Base-by-base conservation (phyloP, 2,888 invertebrate genomes). In the Vannuccia rotundouncinata region DNA sequence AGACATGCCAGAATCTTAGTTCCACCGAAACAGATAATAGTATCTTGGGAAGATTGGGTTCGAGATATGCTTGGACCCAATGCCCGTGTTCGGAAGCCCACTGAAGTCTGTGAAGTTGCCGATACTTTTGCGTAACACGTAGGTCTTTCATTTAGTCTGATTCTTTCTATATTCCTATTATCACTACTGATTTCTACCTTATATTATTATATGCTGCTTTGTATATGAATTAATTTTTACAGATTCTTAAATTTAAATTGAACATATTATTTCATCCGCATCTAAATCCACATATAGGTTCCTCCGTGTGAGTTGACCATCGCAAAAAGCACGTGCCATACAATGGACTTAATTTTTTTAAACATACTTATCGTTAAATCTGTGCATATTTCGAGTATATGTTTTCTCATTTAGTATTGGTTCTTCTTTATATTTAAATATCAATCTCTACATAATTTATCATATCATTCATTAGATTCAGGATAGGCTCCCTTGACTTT, bases 21-120 rank as follows among this genome's bases (percentile, higher is more conserved):
- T 28, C 81, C 81, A 31, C 81, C 81, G 1, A 81, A 81, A 31
- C 81, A 81, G 45, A 81, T 81, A 28, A 81, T 81, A 22, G 81
- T 81, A 28, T 73, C 81, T 27, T 81, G 81, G 81, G 80, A 81
- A 60, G 66, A 81, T n/a, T 81, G 81, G 81, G 81, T 81, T 17
- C 28, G 59, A 30, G 80, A 80, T 27, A 80, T 80, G 80, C 66
- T 80, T 13, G 80, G 80, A 30, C 59, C 78, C 25, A 80, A 80
- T 31, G 77, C 79, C 28, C 77, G 79, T 28, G 59, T 79, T 25
- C 80, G 80, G 31, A 80, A 80, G 22, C 80, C 80, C 5, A 66
- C 80, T 59, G 80, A 80, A 81, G 79, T 80, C 0, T 59, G 29
- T 2, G 78, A 78, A 78, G 74, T 78, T 29, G 66, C 66, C 13